Evolutionary conservation across 2,888 invertebrate genomes (phyloP).

Genomic region (Synanthedon formicaeformis): DNA sequence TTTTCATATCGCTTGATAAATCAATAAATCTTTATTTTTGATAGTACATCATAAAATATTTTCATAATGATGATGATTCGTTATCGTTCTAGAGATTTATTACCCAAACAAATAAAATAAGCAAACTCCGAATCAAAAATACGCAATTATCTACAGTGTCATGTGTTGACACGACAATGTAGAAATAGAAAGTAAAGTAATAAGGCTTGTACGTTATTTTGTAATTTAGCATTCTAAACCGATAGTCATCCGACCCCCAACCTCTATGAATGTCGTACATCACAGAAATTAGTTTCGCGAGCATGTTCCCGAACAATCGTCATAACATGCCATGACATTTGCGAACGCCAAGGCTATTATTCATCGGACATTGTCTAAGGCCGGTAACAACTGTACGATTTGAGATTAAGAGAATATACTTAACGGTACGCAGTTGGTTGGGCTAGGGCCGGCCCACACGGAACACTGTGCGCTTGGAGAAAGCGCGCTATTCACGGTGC

Average conservation of each 20-base stretch:
- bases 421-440: slow-evolving; percentile 40
- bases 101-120: no score
- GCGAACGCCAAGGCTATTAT: slow-evolving; percentile 42
- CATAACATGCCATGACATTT: slow-evolving; percentile 50
- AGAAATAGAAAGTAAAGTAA: no score
- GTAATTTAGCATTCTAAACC: not conserved
- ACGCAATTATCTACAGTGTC: no score
- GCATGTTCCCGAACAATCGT: slow-evolving; percentile 9
- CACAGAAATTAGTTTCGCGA: not conserved
- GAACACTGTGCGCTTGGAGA: slow-evolving; percentile 14
- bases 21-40: no score
- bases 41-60: no score
- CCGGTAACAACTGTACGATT: slow-evolving; percentile 49
- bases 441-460: slow-evolving; percentile 36
- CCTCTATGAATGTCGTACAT: not conserved
- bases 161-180: no score
- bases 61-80: no score
- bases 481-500: slow-evolving; percentile 11
- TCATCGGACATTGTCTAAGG: slow-evolving; percentile 53
- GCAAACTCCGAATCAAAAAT: no score
- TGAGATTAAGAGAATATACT: slow-evolving; percentile 51
- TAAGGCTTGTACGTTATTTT: no score
- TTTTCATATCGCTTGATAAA: no score
- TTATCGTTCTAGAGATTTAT: no score
- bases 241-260: not conserved